phyloP scores from a whole-genome alignment of 2,888 invertebrate species.

The Epirrhoe alternata region DNA sequence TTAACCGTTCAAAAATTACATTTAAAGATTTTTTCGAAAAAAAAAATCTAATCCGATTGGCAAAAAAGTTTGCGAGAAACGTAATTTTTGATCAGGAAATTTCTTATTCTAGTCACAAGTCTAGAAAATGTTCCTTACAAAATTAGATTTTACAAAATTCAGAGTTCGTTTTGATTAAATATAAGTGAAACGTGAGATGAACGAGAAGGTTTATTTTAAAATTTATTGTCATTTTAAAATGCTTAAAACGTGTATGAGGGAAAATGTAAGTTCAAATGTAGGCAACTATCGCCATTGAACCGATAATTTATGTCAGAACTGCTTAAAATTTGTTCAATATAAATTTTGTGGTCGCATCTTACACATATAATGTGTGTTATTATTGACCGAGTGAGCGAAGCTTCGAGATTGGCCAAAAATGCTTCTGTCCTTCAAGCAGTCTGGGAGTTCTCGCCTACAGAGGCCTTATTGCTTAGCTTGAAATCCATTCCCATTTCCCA shows the following conservation, averaged over 20 bases:
- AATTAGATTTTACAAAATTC: conserved; percentile 57
- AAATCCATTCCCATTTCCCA: too few relatives aligned
- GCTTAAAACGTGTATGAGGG: conserved; percentile 51
- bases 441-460: too few relatives aligned
- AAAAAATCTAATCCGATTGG: not conserved
- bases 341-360: too few relatives aligned
- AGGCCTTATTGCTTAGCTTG: too few relatives aligned
- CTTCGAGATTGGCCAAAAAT: too few relatives aligned
- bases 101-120: conserved; percentile 56
- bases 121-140: conserved; percentile 60
- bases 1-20: conserved; percentile 19
- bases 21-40: conserved; percentile 6
- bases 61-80: conserved; percentile 29
- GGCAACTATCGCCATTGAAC: too few relatives aligned
- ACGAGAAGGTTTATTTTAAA: conserved; percentile 42
- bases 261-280: too few relatives aligned
- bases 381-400: too few relatives aligned
- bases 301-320: too few relatives aligned
- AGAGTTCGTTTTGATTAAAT: conserved; percentile 62
- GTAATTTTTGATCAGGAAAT: conserved; percentile 48
- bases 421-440: too few relatives aligned
- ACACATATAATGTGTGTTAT: too few relatives aligned
- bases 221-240: conserved; percentile 71
- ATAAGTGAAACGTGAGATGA: conserved; percentile 61
- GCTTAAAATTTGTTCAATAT: too few relatives aligned